These are phyloP conservation scores for Rhinopithecus roxellana DNA, from an alignment of 2,113 vertebrate species.

Conservation along the genomic window DNA sequence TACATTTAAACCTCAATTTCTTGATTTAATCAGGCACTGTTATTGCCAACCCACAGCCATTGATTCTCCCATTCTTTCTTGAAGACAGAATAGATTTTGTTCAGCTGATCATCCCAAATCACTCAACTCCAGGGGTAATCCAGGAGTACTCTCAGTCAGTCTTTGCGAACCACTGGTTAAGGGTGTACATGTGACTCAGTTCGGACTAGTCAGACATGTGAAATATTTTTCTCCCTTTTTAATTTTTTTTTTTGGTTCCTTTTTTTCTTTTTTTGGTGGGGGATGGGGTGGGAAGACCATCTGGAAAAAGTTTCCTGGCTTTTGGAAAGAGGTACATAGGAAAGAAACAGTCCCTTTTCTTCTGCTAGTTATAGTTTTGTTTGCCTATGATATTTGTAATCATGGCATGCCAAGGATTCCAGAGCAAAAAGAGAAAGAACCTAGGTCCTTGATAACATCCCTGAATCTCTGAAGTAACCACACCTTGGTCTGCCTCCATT, in stretches of 20 bases:
- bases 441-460: background rate
- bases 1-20: background rate
- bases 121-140: background rate
- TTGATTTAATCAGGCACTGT: background rate
- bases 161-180: background rate
- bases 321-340: background rate
- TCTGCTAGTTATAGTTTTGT: background rate
- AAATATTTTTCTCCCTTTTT: background rate
- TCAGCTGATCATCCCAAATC: background rate
- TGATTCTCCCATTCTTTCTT: background rate
- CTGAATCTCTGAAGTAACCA: background rate
- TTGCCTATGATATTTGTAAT: background rate
- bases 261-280: background rate
- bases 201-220: background rate
- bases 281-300: background rate
- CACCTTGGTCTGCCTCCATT: background rate
- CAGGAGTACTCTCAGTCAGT: background rate
- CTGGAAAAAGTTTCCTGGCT: background rate
- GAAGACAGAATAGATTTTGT: background rate
- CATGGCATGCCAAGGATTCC: background rate
- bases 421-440: constrained; percentile 6
- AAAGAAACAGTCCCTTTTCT: background rate
- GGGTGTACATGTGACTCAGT: background rate
- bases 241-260: too few relatives aligned
- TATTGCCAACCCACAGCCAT: background rate